Percentiles rank a stretch among this genome's conserved stretches.
Conservation (phyloP, 2,797 vertebrate genomes). For the Hippoglossus hippoglossus region DNA sequence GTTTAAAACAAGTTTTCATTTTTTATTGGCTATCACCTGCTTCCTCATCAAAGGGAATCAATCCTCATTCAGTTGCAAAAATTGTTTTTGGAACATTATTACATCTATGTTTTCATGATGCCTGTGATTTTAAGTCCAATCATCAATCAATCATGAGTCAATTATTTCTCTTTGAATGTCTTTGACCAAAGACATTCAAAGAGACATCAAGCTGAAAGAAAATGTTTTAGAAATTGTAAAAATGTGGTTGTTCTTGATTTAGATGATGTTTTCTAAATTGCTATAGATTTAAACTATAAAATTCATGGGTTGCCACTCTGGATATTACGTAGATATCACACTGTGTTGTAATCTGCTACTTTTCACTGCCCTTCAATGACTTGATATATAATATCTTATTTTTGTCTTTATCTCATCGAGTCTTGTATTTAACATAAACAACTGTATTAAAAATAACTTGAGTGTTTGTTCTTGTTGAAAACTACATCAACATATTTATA, state of each 20-base stretch:
- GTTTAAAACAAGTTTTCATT: slow-evolving; percentile 11
- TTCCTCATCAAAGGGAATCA: neutral
- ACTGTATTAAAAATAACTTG: slow-evolving; percentile 24
- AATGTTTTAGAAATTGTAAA: neutral
- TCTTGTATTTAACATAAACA: slow-evolving; percentile 41
- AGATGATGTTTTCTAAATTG: slow-evolving; percentile 5
- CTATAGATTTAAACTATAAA: neutral
- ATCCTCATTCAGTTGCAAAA: no score
- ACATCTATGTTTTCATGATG: neutral
- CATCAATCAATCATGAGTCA: neutral
- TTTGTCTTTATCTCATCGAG: slow-evolving; percentile 4
- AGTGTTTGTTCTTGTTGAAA: slow-evolving; percentile 23
- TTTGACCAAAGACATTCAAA: neutral
- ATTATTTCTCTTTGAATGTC: neutral
- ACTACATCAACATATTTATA: neutral
- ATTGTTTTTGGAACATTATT: neutral
- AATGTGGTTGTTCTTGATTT: neutral
- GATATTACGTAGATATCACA: slow-evolving; percentile 1
- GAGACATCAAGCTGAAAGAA: neutral
- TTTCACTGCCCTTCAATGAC: slow-evolving; percentile 11
- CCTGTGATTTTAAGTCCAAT: neutral
- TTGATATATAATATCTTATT: neutral
- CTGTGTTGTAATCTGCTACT: slow-evolving; percentile 8
- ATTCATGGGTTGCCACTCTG: neutral
- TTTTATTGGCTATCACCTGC: neutral